Conservation (phyloP, 2,888 invertebrate genomes). For the Lacanobia wlatinum region DNA sequence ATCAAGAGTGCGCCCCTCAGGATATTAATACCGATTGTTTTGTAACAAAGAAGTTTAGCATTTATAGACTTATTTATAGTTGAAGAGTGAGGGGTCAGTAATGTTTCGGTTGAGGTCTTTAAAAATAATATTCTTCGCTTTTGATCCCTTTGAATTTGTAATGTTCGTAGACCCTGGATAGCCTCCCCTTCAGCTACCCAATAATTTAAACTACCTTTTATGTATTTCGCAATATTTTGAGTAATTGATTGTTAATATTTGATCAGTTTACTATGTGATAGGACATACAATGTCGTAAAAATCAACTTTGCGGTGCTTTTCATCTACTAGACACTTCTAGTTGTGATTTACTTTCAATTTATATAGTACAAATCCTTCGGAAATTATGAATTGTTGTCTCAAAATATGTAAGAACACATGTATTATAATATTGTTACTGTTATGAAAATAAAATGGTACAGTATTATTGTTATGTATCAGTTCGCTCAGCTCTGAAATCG, state of each 20-base stretch:
- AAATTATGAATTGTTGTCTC: slow-evolving; percentile 54
- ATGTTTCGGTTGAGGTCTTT: slow-evolving; percentile 44
- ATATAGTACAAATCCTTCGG: slow-evolving; percentile 60
- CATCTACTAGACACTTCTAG: slow-evolving; percentile 28
- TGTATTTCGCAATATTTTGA: slow-evolving; percentile 34
- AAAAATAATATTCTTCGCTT: slow-evolving; percentile 20
- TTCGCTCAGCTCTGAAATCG: slow-evolving; percentile 34
- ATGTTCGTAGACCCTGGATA: neutral
- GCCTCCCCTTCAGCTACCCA: slow-evolving; percentile 14
- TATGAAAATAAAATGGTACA: slow-evolving; percentile 58
- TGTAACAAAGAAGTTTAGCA: slow-evolving; percentile 45
- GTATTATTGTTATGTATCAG: slow-evolving; percentile 64
- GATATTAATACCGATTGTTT: slow-evolving; percentile 54
- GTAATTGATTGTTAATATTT: slow-evolving; percentile 26
- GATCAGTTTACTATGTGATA: slow-evolving; percentile 44
- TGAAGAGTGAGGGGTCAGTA: slow-evolving; percentile 31
- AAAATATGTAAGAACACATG: slow-evolving; percentile 55
- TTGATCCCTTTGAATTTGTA: neutral
- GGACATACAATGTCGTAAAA: slow-evolving; percentile 58
- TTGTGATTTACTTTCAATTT: slow-evolving; percentile 45
- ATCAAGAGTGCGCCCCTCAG: slow-evolving; percentile 22
- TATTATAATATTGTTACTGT: slow-evolving; percentile 55
- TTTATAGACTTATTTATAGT: slow-evolving; percentile 49
- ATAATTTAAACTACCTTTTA: slow-evolving; percentile 13
- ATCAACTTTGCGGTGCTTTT: slow-evolving; percentile 54